Percentiles rank a stretch among this genome's conserved stretches.
Evolutionary conservation across 2,888 invertebrate species (phyloP).

Genomic region (Autographa pulchrina): DNA sequence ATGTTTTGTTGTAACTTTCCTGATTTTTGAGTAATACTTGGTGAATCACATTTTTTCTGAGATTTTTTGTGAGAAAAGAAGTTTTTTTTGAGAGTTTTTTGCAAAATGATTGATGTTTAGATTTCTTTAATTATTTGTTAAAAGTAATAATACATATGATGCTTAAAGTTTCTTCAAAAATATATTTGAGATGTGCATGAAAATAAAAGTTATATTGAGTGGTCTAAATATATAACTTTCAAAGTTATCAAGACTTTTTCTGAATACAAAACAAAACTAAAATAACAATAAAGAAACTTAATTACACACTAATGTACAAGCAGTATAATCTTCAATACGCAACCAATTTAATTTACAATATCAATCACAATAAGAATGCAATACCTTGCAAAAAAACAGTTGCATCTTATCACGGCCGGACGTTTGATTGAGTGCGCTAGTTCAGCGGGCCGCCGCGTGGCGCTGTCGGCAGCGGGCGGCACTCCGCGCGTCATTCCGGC

Average conservation of each 20-base stretch:
- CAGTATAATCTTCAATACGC: constrained; percentile 19
- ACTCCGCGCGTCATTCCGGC: constrained; percentile 85
- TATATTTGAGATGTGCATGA: no score
- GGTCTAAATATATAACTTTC: not conserved
- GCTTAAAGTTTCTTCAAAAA: no score
- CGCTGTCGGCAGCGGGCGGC: constrained; percentile 69
- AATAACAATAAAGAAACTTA: not conserved
- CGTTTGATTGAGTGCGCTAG: constrained; percentile 80
- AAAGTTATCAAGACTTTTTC: not conserved
- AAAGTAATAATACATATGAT: no score
- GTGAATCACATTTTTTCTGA: no score
- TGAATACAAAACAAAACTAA: not conserved
- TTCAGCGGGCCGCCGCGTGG: constrained; percentile 65
- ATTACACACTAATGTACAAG: not conserved
- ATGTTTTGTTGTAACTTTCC: constrained; percentile 26
- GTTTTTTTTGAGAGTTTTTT: not conserved
- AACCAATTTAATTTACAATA: constrained; percentile 38
- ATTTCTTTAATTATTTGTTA: no score
- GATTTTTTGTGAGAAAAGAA: not conserved
- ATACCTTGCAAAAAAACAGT: constrained; percentile 69
- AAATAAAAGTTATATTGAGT: not conserved
- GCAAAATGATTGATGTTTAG: no score
- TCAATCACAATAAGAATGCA: constrained; percentile 61
- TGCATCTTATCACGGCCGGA: constrained; percentile 72
- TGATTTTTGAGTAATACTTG: no score